These are phyloP conservation scores for Perdita meconis DNA, from an alignment of 2,888 invertebrate genomes.

Conservation along the genomic window DNA sequence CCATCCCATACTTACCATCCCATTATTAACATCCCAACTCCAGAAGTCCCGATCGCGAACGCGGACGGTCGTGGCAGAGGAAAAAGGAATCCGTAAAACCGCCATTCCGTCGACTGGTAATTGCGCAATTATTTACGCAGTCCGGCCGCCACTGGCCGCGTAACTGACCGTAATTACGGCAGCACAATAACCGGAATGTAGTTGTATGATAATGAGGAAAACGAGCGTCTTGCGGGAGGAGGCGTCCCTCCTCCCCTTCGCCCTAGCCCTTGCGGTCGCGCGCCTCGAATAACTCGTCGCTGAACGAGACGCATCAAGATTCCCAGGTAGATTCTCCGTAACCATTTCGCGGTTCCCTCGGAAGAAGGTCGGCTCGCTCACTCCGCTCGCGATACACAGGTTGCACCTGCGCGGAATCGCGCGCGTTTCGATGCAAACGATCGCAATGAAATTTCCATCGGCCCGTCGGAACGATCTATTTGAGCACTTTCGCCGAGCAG, in stretches of 20 bases:
- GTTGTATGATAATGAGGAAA: slow-evolving; percentile 61
- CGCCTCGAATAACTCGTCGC: slow-evolving; percentile 29
- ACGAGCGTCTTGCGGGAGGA: slow-evolving; percentile 39
- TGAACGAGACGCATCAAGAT: slow-evolving; percentile 38
- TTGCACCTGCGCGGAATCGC: slow-evolving; percentile 29
- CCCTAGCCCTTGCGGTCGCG: slow-evolving; percentile 37
- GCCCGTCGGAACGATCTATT: neutral
- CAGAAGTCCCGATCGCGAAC: neutral
- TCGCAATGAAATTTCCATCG: slow-evolving; percentile 15
- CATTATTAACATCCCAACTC: too few species aligned
- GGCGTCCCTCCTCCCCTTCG: slow-evolving; percentile 8
- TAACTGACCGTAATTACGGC: slow-evolving; percentile 60
- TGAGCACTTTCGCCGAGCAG: slow-evolving; percentile 17
- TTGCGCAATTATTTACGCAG: slow-evolving; percentile 58
- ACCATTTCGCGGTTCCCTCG: slow-evolving; percentile 17
- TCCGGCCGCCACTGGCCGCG: slow-evolving; percentile 29
- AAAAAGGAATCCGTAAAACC: slow-evolving; percentile 17
- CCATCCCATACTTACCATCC: too few species aligned
- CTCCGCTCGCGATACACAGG: neutral
- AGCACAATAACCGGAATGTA: slow-evolving; percentile 61
- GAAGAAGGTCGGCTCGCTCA: neutral
- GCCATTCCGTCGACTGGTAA: slow-evolving; percentile 33
- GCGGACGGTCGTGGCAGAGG: neutral
- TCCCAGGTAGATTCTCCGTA: slow-evolving; percentile 22
- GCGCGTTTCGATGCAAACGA: slow-evolving; percentile 17